Evolutionary conservation across 2,113 vertebrate genomes (phyloP).

Genomic region (Lates calcarifer): DNA sequence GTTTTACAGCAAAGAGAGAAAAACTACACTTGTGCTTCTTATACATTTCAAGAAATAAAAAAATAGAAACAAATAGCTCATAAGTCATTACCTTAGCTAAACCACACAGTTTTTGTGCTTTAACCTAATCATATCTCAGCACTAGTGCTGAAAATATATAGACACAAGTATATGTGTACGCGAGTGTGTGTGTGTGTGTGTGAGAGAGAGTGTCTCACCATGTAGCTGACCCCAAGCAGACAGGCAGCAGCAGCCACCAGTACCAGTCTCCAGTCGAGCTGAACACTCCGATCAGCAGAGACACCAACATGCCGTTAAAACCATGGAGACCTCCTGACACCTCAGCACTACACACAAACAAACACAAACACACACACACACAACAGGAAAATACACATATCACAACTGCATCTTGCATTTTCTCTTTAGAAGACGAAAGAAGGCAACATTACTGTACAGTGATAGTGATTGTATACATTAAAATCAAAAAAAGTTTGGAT

Average conservation of each 20-base stretch:
- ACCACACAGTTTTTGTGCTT: too few species aligned
- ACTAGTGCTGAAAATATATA: too few species aligned
- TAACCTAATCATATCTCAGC: too few species aligned
- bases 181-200: not conserved
- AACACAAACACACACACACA: conserved; percentile 20
- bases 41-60: too few species aligned
- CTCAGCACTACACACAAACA: conserved; percentile 70
- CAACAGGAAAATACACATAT: not conserved
- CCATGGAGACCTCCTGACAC: conserved; percentile 78
- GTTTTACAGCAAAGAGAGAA: too few species aligned
- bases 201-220: conserved; percentile 66
- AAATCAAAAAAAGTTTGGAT: not conserved
- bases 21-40: too few species aligned
- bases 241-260: conserved; percentile 84
- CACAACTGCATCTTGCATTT: not conserved
- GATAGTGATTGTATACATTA: not conserved
- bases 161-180: not conserved
- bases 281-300: conserved; percentile 82
- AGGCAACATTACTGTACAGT: not conserved
- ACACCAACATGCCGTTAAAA: conserved; percentile 84
- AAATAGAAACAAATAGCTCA: too few species aligned
- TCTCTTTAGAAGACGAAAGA: not conserved
- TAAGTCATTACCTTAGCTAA: too few species aligned
- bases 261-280: conserved; percentile 84
- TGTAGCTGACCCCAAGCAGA: conserved; percentile 72